Evolutionary conservation across 2,888 invertebrate genomes (phyloP), one percentile per base, ranked within the genome.

Genomic region (Malthinus flaveolus): DNA sequence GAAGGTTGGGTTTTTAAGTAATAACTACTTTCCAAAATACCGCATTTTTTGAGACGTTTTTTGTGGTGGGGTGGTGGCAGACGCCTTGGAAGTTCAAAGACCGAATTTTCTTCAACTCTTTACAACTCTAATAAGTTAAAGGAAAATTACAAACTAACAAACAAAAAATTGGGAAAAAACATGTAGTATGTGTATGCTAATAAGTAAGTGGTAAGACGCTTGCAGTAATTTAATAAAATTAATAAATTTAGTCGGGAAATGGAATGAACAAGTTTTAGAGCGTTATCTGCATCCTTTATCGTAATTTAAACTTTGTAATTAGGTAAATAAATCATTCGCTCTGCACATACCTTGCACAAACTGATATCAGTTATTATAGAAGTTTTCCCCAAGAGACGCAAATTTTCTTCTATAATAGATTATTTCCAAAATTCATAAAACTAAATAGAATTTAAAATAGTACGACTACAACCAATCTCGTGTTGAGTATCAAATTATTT

Each of bases 241-340:
- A 54, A 54, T 54, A 54, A 54, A 54, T 54, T 54, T 35, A 23
- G 33, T 45, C 37, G 32, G 35, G 48, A 61, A 52, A 34, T 51
- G 42, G 49, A 47, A 55, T 58, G 23, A 58, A 56, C 47, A 56
- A 62, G 57, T 62, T 59, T 32, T 42, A 46, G 47, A 49, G 59
- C 52, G 39, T 61, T 61, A 61, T 57, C 60, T 56, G 48, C 46
- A 56, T 42, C 53, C 62, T 56, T 64, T 61, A 61, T 62, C 63
- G 58, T 57, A 64, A 64, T 64, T 64, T 64, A 62, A 62, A 61
- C 64, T 64, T 62, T 45, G 52, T 56, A 64, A 62, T 64, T 64
- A 59, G 54, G 54, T 49, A 62, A 62, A 64, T 64, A 64, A 64
- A 64, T 64, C 64, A 62, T 62, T 55, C 49, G 45, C 35, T 50